Conservation (phyloP, 1,140 invertebrate genomes). For the Lutraria rhynchaena region DNA sequence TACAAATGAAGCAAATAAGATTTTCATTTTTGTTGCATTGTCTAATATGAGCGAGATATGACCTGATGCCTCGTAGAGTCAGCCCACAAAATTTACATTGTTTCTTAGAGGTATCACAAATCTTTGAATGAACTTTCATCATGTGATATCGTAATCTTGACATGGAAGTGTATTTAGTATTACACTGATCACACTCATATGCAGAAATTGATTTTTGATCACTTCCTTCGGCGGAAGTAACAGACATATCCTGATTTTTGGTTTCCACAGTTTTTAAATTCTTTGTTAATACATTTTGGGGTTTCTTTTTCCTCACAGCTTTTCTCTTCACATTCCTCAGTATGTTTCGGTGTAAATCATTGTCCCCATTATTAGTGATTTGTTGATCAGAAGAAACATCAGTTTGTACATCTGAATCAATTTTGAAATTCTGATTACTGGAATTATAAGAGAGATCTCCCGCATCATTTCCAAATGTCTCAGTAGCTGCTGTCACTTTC, state of each 20-base stretch:
- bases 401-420: background rate
- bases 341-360: background rate
- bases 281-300: background rate
- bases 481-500: background rate
- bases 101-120: background rate
- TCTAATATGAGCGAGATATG: background rate
- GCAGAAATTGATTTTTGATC: background rate
- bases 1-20: slow-evolving; percentile 34
- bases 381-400: background rate
- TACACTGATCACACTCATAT: background rate
- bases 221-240: background rate
- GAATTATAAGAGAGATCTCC: background rate
- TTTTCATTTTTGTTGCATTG: slow-evolving; percentile 40
- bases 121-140: slow-evolving; percentile 7
- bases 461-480: background rate
- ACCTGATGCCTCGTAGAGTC: background rate
- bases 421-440: background rate
- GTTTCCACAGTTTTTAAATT: background rate
- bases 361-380: background rate
- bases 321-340: background rate
- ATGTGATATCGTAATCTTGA: background rate
- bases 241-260: background rate
- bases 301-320: background rate
- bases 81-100: slow-evolving; percentile 33
- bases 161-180: slow-evolving; percentile 6